Conservation (phyloP, 2,113 vertebrate species). For the Corythaeola cristata region DNA sequence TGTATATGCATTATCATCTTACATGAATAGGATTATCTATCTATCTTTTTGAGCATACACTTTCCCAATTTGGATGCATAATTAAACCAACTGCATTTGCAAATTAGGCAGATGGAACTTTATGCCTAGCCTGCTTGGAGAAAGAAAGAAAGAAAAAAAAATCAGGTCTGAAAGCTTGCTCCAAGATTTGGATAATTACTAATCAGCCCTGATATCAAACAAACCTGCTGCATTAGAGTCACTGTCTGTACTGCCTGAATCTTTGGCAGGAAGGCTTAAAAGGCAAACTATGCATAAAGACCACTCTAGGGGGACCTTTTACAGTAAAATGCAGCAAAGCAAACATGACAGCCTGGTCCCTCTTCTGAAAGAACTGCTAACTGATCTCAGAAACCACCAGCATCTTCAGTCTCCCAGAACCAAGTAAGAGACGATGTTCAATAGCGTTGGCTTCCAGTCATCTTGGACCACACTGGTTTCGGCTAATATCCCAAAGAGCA, state of each 20-base stretch:
- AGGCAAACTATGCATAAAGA: neutral
- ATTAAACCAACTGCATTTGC: slow-evolving; percentile 41
- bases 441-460: neutral
- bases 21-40: neutral
- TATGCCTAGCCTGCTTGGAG: neutral
- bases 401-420: neutral
- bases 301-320: neutral
- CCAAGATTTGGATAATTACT: slow-evolving; percentile 24
- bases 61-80: slow-evolving; percentile 21
- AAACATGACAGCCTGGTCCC: neutral
- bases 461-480: neutral
- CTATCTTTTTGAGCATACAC: neutral
- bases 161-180: slow-evolving; percentile 26
- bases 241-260: neutral
- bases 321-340: neutral
- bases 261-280: neutral
- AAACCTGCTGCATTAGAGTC: neutral
- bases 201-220: slow-evolving; percentile 37
- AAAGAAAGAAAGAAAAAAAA: neutral
- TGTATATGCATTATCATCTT: neutral
- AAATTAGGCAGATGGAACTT: slow-evolving; percentile 45
- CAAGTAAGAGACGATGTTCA: neutral
- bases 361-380: neutral
- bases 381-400: neutral
- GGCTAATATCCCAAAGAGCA: neutral